Conservation (phyloP, 2,888 invertebrate genomes). For the Chymomyza fuscimana region DNA sequence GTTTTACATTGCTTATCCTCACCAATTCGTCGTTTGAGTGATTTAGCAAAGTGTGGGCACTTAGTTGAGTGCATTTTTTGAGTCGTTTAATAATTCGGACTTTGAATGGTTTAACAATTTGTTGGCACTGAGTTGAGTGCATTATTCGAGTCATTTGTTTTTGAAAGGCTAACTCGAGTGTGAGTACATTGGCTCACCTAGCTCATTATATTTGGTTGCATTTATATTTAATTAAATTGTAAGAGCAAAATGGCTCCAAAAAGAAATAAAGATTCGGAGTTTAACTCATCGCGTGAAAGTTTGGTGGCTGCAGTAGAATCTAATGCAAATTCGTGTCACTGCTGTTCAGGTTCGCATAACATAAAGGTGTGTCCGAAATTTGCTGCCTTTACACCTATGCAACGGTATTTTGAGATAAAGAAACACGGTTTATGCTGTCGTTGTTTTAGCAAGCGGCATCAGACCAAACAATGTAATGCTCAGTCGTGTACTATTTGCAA, state of each 20-base stretch:
- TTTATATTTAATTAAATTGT: neutral
- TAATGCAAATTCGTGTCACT: neutral
- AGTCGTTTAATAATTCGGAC: neutral
- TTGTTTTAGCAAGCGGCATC: slow-evolving; percentile 13
- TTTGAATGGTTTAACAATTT: neutral
- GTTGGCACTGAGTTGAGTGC: neutral
- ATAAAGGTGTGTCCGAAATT: slow-evolving; percentile 14
- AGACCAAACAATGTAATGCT: neutral
- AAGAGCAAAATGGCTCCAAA: slow-evolving; percentile 1
- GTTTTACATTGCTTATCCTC: neutral
- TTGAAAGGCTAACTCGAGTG: too few species aligned
- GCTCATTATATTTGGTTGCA: too few species aligned
- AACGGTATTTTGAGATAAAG: slow-evolving; percentile 1
- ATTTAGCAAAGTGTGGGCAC: neutral
- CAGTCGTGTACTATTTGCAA: neutral
- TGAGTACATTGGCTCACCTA: too few species aligned
- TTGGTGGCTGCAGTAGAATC: neutral
- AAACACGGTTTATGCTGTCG: neutral
- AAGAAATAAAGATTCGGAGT: neutral
- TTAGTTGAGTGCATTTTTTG: neutral
- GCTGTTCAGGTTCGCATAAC: slow-evolving; percentile 4
- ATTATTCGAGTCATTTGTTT: neutral
- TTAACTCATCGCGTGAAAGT: neutral
- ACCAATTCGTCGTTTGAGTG: neutral
- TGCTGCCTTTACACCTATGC: neutral